Evolutionary conservation across 2,113 vertebrate genomes (phyloP), one percentile per base, ranked within the genome.

Genomic region (Pedetes capensis): DNA sequence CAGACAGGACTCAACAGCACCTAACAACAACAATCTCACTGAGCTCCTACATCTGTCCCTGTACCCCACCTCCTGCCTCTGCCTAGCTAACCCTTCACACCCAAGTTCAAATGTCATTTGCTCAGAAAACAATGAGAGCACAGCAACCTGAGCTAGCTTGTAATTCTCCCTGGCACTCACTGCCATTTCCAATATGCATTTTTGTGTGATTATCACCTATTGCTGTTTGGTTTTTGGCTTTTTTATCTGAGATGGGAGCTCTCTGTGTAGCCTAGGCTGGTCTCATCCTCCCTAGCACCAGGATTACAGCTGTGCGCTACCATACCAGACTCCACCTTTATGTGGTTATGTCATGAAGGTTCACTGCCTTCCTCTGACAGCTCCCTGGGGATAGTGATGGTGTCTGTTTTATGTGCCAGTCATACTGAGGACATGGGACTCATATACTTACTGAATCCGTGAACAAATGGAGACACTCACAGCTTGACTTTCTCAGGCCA

Each of bases 41-140:
- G 25, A 79, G 49, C 8, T 68, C n/a, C 23, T 18, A 37, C 53
- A 44, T 11, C 37, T 75, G n/a, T 61, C 25, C 12, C 57, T 49
- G 9, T 16, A 9, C 10, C 74, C 37, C 8, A 22, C 81, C 25
- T n/a, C n/a, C n/a, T n/a, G n/a, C n/a, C n/a, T n/a, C n/a, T 22
- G 47, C 61, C 39, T 81, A 61, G 27, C 37, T 20, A 79, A 51
- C 6, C 13, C 44, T 69, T 71, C 20, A 44, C 64, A 81, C 29
- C 13, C 69, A 87, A 79, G 61, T 53, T 66, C 95, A 93, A 82
- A 87, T 64, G 22, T 20, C 89, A 90, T 71, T 47, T 81, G 13
- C 59, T 69, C 68, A 87, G 53, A 10, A 74, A 83, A 64, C 37
- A 93, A 82, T 34, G 13, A 47, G 11, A 20, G 64, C 68, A 63